Conservation (phyloP, 2,797 vertebrate genomes). For the Bryconaethiops microstoma region DNA sequence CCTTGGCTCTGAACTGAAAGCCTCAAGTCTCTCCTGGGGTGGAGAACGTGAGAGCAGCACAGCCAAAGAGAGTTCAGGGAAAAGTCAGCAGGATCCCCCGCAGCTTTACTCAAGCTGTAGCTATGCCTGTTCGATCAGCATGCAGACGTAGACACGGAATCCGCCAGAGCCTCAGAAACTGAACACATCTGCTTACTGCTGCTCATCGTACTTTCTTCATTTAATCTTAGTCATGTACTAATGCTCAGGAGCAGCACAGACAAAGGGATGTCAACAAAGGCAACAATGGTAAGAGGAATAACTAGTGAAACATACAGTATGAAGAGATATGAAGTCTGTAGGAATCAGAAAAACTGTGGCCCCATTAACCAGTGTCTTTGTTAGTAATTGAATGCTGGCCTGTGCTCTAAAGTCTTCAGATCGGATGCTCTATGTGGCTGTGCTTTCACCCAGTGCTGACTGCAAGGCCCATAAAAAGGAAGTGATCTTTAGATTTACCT, state of each 20-base stretch:
- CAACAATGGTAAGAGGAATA: background rate
- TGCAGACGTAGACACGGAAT: background rate
- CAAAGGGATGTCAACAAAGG: background rate
- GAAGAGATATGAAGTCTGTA: background rate
- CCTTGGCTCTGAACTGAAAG: slow-evolving; percentile 35
- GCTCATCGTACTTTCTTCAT: background rate
- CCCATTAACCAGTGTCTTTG: slow-evolving; percentile 7
- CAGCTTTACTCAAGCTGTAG: slow-evolving; percentile 16
- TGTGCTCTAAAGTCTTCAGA: background rate
- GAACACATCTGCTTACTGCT: background rate
- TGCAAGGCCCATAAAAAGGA: slow-evolving; percentile 46
- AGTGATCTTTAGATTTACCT: slow-evolving; percentile 64
- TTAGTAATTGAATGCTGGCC: slow-evolving; percentile 18
- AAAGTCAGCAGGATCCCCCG: slow-evolving; percentile 63
- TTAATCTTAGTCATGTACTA: background rate
- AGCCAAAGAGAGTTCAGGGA: slow-evolving; percentile 71
- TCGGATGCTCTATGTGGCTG: slow-evolving; percentile 8
- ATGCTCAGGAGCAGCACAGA: background rate
- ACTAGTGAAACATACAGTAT: background rate
- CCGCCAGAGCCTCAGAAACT: slow-evolving; percentile 3
- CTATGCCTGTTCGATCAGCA: slow-evolving; percentile 5
- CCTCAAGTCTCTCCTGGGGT: slow-evolving; percentile 26
- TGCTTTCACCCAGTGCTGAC: slow-evolving; percentile 37
- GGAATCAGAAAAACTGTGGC: background rate
- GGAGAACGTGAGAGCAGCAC: slow-evolving; percentile 42